Percentiles rank a stretch among this genome's conserved stretches.
These are phyloP conservation scores for Hydropsyche tenuis DNA, from an alignment of 1,140 invertebrate species.

Conservation along the genomic window DNA sequence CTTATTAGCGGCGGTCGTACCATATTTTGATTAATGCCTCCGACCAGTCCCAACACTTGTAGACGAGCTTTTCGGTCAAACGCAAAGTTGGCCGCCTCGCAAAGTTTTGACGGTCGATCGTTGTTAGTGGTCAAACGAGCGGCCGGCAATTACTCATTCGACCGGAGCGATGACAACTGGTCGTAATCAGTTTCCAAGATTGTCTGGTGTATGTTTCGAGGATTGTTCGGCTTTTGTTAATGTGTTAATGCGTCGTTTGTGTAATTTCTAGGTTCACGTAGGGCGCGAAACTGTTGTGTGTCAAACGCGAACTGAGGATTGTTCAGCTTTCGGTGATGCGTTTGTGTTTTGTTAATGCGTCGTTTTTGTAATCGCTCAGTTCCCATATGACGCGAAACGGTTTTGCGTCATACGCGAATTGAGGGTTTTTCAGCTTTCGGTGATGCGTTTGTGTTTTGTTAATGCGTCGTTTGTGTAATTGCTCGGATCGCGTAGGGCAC, in stretches of 20 bases:
- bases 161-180: too few species aligned
- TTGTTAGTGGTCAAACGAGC: neutral
- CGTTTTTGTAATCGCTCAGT: too few species aligned
- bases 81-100: neutral
- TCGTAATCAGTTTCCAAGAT: too few species aligned
- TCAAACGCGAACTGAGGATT: neutral
- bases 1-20: too few species aligned
- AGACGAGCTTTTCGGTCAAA: neutral
- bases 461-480: too few species aligned
- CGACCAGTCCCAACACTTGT: neutral
- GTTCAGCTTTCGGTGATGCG: neutral
- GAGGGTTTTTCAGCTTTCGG: too few species aligned
- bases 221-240: neutral
- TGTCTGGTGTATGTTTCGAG: neutral
- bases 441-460: too few species aligned
- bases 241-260: conserved; percentile 8
- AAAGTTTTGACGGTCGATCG: conserved; percentile 5
- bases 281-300: neutral
- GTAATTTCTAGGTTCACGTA: conserved; percentile 7
- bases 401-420: too few species aligned
- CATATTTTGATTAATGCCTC: conserved; percentile 1
- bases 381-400: too few species aligned
- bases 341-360: too few species aligned
- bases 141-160: neutral
- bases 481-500: too few species aligned